Conservation (phyloP, 2,888 invertebrate genomes). For the Nasonovia ribisnigri region DNA sequence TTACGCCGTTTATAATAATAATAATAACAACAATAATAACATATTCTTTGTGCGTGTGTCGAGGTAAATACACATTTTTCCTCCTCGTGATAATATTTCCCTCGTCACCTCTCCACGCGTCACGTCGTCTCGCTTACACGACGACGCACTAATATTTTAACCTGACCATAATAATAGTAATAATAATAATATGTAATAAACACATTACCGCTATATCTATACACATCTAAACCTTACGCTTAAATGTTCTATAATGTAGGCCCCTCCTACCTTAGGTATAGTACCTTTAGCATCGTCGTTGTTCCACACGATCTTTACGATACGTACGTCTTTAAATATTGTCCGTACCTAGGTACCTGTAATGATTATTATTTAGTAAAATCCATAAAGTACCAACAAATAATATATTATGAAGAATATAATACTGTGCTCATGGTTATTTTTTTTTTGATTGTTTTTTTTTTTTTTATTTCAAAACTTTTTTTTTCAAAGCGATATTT, state of each 20-base stretch:
- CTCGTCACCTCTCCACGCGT: background rate
- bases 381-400: background rate
- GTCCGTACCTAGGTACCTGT: background rate
- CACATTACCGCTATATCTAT: background rate
- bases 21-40: constrained; percentile 13
- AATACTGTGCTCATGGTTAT: background rate
- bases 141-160: background rate
- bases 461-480: background rate
- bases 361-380: background rate
- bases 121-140: background rate
- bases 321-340: background rate
- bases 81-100: background rate
- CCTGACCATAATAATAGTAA: background rate
- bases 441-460: background rate
- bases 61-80: background rate
- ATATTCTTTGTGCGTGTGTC: constrained; percentile 9
- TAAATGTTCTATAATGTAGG: background rate
- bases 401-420: background rate
- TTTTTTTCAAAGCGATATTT: background rate
- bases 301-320: background rate
- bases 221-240: background rate
- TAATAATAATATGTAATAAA: background rate
- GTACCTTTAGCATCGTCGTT: background rate
- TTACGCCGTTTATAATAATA: constrained; percentile 28
- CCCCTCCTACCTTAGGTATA: too few relatives aligned